Evolutionary conservation across 2,888 invertebrate species (phyloP).

Genomic region (Morinoia aosen): DNA sequence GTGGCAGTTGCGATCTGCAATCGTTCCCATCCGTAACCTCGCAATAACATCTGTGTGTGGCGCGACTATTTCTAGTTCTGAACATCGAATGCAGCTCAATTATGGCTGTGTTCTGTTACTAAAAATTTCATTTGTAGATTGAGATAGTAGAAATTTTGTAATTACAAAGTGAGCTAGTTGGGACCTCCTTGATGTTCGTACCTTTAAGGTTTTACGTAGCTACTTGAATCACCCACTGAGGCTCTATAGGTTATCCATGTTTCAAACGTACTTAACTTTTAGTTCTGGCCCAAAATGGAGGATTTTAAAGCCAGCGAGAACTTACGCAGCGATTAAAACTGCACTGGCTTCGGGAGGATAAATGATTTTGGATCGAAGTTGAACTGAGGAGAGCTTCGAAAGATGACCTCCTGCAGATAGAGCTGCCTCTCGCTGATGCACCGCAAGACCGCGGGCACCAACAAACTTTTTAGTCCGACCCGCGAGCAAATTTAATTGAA

Average conservation of each 20-base stretch:
- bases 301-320: neutral
- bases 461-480: slow-evolving; percentile 44
- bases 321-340: neutral
- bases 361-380: neutral
- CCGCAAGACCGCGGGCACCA: neutral
- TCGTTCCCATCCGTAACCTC: neutral
- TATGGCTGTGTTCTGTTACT: neutral
- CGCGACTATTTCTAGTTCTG: neutral
- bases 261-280: neutral
- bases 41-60: neutral
- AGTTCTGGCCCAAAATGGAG: neutral
- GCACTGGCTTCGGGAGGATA: neutral
- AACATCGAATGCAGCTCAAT: neutral
- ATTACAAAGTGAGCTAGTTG: neutral
- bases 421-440: neutral
- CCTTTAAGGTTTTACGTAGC: neutral
- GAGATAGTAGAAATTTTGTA: neutral
- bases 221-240: neutral
- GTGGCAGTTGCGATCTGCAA: neutral
- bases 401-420: neutral
- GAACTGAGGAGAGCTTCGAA: neutral
- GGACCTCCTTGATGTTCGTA: neutral
- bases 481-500: slow-evolving; percentile 40
- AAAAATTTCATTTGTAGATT: neutral
- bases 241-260: neutral